phyloP scores from a whole-genome alignment of 2,113 vertebrate species.

The Lasiurus cinereus region DNA sequence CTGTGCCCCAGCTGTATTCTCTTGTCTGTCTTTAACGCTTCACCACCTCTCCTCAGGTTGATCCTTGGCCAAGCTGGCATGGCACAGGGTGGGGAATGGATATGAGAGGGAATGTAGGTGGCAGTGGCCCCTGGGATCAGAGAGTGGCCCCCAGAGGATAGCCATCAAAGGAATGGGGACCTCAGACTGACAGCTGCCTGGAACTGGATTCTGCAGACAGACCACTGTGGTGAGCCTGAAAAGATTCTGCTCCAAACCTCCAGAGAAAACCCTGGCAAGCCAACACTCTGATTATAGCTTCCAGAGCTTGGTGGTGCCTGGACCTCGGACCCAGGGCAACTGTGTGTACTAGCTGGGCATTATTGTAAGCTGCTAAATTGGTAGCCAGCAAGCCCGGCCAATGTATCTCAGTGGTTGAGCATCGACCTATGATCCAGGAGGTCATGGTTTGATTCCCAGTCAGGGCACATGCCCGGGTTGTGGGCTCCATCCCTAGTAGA shows the following conservation, averaged over 20 bases:
- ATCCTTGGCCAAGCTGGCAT: too few species aligned
- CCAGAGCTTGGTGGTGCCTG: background rate
- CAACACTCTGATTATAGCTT: background rate
- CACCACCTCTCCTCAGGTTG: too few species aligned
- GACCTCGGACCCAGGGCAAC: background rate
- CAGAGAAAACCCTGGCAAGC: background rate
- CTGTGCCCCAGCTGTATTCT: too few species aligned
- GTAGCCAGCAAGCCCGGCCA: background rate
- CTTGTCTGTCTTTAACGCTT: too few species aligned
- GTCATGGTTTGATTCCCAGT: too few species aligned
- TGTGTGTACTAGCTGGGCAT: background rate
- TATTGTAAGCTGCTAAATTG: background rate
- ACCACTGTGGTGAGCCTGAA: background rate
- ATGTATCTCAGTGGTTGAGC: too few species aligned
- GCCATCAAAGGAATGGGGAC: background rate
- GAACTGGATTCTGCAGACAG: background rate
- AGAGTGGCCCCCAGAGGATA: background rate
- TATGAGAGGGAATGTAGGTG: background rate
- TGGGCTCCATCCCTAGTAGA: too few species aligned
- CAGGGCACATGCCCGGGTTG: too few species aligned
- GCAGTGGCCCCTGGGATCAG: background rate
- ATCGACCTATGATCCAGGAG: too few species aligned
- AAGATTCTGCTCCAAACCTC: background rate
- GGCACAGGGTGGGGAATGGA: background rate
- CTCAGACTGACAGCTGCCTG: background rate